Conservation (phyloP, 2,888 invertebrate genomes). For the Troides aeacus region DNA sequence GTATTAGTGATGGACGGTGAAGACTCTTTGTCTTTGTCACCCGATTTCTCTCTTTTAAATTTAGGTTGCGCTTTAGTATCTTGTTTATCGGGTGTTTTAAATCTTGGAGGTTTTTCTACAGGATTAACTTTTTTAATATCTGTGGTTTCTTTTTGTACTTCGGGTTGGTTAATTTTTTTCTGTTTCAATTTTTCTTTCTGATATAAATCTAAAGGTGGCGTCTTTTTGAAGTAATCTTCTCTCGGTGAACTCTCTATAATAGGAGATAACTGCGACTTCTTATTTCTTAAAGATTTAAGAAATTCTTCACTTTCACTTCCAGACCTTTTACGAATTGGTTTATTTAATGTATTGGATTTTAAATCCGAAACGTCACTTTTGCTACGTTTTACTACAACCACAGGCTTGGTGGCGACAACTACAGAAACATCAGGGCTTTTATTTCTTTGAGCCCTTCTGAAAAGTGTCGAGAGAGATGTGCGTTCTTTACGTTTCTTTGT, state of each 20-base stretch:
- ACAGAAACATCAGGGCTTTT: conserved; percentile 75
- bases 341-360: conserved; percentile 73
- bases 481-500: conserved; percentile 73
- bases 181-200: conserved; percentile 60
- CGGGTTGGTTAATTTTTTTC: conserved; percentile 52
- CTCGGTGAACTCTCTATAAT: conserved; percentile 88
- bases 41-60: conserved; percentile 63
- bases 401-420: conserved; percentile 68
- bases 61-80: conserved; percentile 69
- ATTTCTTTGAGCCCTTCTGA: conserved; percentile 80
- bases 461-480: conserved; percentile 84
- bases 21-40: conserved; percentile 56
- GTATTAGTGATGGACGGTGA: conserved; percentile 65
- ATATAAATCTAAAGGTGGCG: conserved; percentile 63
- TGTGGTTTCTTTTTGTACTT: conserved; percentile 42
- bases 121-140: conserved; percentile 70
- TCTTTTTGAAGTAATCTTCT: conserved; percentile 83
- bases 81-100: conserved; percentile 60
- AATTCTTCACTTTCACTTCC: conserved; percentile 83
- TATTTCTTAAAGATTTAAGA: conserved; percentile 74
- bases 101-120: conserved; percentile 70
- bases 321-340: conserved; percentile 78
- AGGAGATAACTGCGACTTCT: conserved; percentile 86
- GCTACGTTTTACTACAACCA: conserved; percentile 76
- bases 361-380: conserved; percentile 84